Evolutionary conservation across 2,113 vertebrate species (phyloP).

Genomic region (Tupaia tana): DNA sequence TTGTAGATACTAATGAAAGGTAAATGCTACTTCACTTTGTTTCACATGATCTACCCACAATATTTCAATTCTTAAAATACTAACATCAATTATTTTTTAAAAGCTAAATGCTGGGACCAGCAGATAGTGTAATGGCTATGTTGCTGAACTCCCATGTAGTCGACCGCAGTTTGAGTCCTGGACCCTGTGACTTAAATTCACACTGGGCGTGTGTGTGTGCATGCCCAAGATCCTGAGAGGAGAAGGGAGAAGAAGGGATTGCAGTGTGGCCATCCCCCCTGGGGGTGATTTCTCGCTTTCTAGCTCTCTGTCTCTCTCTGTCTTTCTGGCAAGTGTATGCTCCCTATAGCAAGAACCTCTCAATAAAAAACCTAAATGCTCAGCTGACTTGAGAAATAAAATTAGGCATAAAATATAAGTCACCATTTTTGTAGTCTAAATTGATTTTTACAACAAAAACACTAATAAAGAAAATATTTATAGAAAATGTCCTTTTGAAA

Average conservation of each 20-base stretch:
- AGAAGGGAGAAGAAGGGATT: too few species aligned
- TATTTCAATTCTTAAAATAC: slow-evolving; percentile 39
- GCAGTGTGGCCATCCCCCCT: too few species aligned
- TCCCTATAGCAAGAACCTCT: too few species aligned
- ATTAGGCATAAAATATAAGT: slow-evolving; percentile 47
- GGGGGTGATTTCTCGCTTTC: too few species aligned
- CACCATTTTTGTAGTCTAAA: slow-evolving; percentile 14
- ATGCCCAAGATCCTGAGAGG: too few species aligned
- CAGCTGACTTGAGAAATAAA: slow-evolving; percentile 41
- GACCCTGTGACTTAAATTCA: too few species aligned
- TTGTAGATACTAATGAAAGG: not conserved
- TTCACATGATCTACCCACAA: not conserved
- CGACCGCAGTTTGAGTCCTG: too few species aligned
- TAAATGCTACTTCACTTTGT: not conserved
- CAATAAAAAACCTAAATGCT: not conserved
- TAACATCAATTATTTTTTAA: slow-evolving; percentile 37
- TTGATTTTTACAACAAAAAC: not conserved
- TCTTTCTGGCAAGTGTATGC: too few species aligned
- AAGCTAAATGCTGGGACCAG: not conserved
- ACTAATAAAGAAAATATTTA: slow-evolving; percentile 22
- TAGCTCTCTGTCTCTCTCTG: too few species aligned
- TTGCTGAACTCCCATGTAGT: too few species aligned
- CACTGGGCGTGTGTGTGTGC: too few species aligned
- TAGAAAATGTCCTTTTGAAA: slow-evolving; percentile 48
- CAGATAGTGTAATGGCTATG: too few species aligned